Evolutionary conservation across 2,113 vertebrate genomes (phyloP).

Genomic region (Corythornis madagascariensis): DNA sequence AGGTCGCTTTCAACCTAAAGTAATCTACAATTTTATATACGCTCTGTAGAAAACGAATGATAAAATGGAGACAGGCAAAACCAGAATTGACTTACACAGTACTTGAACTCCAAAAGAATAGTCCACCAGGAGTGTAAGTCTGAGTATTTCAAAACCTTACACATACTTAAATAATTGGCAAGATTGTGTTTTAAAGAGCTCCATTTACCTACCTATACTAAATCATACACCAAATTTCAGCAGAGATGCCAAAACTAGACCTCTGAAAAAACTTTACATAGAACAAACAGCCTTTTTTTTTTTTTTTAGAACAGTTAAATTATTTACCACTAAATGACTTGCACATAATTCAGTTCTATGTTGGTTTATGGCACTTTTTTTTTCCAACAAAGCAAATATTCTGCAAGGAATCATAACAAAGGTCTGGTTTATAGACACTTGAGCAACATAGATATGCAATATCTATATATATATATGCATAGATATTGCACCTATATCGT

Average conservation of each 20-base stretch:
- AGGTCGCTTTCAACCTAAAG: neutral
- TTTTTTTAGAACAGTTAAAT: neutral
- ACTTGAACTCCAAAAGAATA: neutral
- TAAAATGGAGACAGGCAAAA: neutral
- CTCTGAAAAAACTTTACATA: neutral
- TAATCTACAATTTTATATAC: neutral
- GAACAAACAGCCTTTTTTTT: neutral
- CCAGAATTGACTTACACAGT: neutral
- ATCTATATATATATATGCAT: too few relatives aligned
- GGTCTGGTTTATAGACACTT: neutral
- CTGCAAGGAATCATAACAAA: neutral
- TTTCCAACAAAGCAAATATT: neutral
- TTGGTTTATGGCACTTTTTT: neutral
- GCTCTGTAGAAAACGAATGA: neutral
- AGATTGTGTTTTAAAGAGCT: neutral
- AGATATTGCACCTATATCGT: neutral
- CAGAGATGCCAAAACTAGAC: neutral
- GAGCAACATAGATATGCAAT: neutral
- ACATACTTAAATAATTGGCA: neutral
- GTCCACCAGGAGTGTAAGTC: neutral
- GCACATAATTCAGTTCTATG: neutral
- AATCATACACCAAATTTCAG: neutral
- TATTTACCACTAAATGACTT: neutral
- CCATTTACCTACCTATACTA: neutral
- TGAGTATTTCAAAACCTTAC: neutral